These are phyloP conservation scores for Sakesphorus luctuosus DNA, from an alignment of 2,113 vertebrate genomes.

Conservation along the genomic window DNA sequence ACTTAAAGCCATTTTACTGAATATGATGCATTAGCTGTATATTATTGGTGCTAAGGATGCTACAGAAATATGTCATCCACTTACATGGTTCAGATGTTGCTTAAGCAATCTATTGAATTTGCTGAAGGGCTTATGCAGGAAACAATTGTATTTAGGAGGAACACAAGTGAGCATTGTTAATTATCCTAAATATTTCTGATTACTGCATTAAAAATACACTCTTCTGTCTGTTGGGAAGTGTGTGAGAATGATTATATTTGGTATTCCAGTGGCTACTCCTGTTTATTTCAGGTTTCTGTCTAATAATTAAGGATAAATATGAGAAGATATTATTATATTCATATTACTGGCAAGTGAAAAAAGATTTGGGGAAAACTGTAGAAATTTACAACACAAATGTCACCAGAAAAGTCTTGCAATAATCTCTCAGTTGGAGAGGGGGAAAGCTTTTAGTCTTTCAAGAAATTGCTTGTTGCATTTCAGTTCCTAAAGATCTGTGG, in stretches of 20 bases:
- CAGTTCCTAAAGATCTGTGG: neutral
- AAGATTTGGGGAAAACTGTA: neutral
- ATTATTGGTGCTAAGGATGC: neutral
- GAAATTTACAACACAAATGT: neutral
- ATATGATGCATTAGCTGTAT: slow-evolving; percentile 24
- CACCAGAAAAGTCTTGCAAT: neutral
- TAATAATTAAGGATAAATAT: neutral
- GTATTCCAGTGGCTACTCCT: neutral
- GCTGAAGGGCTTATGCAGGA: neutral
- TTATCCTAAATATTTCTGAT: slow-evolving; percentile 21
- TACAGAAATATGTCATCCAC: slow-evolving; percentile 6
- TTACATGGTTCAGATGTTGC: slow-evolving; percentile 20
- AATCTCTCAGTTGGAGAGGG: neutral
- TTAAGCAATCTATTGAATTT: neutral
- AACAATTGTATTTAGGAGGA: neutral
- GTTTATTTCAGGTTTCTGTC: neutral
- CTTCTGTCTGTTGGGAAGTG: neutral
- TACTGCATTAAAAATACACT: neutral
- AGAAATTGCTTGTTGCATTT: neutral
- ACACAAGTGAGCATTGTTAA: neutral
- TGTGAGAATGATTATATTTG: neutral
- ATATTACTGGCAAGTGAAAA: neutral
- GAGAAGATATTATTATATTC: neutral
- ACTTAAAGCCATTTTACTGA: slow-evolving; percentile 38
- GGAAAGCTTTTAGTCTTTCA: neutral